Conservation (phyloP, 1,140 invertebrate genomes). For the Zeugodacus cucurbitae region DNA sequence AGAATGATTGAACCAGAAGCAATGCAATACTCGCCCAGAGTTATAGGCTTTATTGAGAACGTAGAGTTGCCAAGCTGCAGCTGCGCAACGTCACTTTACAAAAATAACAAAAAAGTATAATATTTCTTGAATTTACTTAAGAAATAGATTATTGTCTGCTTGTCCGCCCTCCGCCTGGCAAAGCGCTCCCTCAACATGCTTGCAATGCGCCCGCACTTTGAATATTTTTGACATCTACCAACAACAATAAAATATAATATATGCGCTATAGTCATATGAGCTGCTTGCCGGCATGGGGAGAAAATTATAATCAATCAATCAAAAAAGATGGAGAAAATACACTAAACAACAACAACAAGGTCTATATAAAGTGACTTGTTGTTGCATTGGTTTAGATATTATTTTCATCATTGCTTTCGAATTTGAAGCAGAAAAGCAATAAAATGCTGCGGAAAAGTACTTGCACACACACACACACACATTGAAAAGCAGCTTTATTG, state of each 20-base stretch:
- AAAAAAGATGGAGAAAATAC: conserved; percentile 11
- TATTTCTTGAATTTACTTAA: too few species aligned
- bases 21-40: neutral
- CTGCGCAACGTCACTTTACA: neutral
- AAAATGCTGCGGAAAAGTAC: conserved; percentile 15
- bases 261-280: neutral
- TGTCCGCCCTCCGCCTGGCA: neutral
- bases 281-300: neutral
- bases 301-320: conserved; percentile 33
- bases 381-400: neutral
- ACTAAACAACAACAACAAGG: neutral
- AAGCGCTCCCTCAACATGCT: neutral
- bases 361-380: neutral
- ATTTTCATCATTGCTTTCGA: conserved; percentile 3
- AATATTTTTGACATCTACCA: neutral
- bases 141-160: neutral
- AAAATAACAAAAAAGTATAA: neutral
- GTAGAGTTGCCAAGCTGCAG: neutral
- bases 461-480: neutral
- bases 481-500: neutral
- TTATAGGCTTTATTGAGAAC: neutral
- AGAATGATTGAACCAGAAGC: neutral
- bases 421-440: neutral
- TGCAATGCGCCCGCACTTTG: neutral
- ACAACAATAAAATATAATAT: neutral